Evolutionary conservation across 2,797 vertebrate genomes (phyloP), one percentile per base, ranked within the genome.

Genomic region (Pteronotus mesoamericanus): DNA sequence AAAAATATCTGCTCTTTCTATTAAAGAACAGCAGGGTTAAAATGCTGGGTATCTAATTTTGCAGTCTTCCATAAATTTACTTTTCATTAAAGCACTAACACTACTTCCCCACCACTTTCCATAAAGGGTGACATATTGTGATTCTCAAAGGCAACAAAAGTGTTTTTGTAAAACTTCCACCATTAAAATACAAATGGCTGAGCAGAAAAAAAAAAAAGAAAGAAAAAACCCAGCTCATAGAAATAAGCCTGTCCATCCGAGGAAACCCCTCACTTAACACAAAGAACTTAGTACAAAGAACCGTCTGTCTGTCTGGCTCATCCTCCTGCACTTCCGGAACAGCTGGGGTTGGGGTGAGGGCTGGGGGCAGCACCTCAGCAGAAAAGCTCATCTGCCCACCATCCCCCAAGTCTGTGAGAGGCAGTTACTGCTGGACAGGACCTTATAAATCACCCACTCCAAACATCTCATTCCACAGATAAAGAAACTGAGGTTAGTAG

Each of bases 221-320:
- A 90, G 55, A 68, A 18, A n/a, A n/a, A n/a, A n/a, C n/a, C n/a
- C 14, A n/a, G 51, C n/a, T 85, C 84, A 24, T 26, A 51, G 61
- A 91, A 93, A 79, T 59, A 82, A 74, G 85, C 75, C 86, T 94
- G 82, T 69, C 46, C 9, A 24, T 87, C 80, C 61, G 6, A 32
- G 74, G 5, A 11, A 80, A 66, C 87, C 44, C 48, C 37, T 82
- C 44, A 0, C 32, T 46, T n/a, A 21, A 77, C 79, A 97, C 87
- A 95, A 94, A 95, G 89, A 66, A 61, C 87, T 16, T 9, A 79
- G 15, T 83, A 97, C 96, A 96, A 97, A 96, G 90, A 94, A 44
- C 44, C 92, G 46, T 75, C 92, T 46, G 46, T 75, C 92, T 46
- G 94, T 5, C 68, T 24, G 64, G 85, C 86, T 90, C 89, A 66